Evolutionary conservation across 1,140 invertebrate species (phyloP).

Genomic region (Chironomus tepperi): DNA sequence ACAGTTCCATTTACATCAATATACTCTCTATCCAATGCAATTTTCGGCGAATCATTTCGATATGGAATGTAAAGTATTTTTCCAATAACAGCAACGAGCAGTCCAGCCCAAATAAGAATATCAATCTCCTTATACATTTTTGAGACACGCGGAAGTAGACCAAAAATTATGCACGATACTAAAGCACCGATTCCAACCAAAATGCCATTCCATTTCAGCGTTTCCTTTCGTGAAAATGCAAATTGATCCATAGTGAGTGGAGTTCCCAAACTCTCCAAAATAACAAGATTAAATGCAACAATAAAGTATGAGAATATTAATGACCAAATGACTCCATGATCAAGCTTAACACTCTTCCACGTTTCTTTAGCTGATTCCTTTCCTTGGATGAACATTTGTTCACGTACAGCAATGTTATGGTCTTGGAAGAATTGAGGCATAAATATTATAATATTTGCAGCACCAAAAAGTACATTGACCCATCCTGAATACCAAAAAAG

Average conservation of each 20-base stretch:
- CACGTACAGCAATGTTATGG: slow-evolving; percentile 60
- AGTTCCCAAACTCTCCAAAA: slow-evolving; percentile 78
- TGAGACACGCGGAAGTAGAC: slow-evolving; percentile 62
- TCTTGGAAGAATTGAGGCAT: slow-evolving; percentile 59
- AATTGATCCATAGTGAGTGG: slow-evolving; percentile 84
- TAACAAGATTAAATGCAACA: slow-evolving; percentile 79
- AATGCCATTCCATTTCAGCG: slow-evolving; percentile 72
- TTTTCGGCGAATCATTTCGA: slow-evolving; percentile 54
- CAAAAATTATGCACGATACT: slow-evolving; percentile 64
- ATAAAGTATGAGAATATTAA: slow-evolving; percentile 75
- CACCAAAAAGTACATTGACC: slow-evolving; percentile 67
- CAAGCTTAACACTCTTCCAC: slow-evolving; percentile 61
- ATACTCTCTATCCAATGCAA: slow-evolving; percentile 28
- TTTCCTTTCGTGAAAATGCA: slow-evolving; percentile 68
- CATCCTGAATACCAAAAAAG: slow-evolving; percentile 39
- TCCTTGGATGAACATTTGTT: slow-evolving; percentile 58
- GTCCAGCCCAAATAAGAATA: slow-evolving; percentile 72
- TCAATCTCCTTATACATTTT: slow-evolving; percentile 62
- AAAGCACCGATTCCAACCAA: slow-evolving; percentile 69
- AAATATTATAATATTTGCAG: slow-evolving; percentile 67
- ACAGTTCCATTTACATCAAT: slow-evolving; percentile 32
- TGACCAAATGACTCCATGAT: slow-evolving; percentile 65
- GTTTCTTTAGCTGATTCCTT: slow-evolving; percentile 58
- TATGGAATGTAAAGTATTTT: slow-evolving; percentile 66
- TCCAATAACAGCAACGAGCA: slow-evolving; percentile 66